phyloP scores from a whole-genome alignment of 2,888 invertebrate species.

The Sepioteuthis lessoniana region DNA sequence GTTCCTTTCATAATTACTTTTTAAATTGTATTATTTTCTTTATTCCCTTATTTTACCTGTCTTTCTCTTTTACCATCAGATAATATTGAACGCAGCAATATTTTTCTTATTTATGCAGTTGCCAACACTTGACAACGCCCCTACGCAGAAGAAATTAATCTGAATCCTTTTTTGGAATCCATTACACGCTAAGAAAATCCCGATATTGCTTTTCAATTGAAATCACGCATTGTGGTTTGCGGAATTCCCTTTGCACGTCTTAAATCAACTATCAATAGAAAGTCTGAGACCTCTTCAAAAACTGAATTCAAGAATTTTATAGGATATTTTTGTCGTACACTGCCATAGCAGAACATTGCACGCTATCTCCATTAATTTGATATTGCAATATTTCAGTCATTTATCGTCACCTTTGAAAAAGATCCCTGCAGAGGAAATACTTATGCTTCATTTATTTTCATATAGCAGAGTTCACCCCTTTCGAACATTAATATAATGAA shows the following conservation, averaged over 20 bases:
- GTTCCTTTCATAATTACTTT: too few relatives aligned
- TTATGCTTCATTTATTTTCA: too few relatives aligned
- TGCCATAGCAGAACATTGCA: background rate
- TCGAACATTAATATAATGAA: too few relatives aligned
- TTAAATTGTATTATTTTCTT: too few relatives aligned
- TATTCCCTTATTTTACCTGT: too few relatives aligned
- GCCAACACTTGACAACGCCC: too few relatives aligned
- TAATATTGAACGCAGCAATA: too few relatives aligned
- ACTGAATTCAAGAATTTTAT: background rate
- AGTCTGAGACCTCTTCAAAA: background rate
- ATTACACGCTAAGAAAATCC: background rate
- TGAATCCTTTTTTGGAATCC: background rate
- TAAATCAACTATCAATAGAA: background rate
- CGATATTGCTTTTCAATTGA: background rate
- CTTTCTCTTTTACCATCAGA: too few relatives aligned
- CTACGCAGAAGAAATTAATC: background rate
- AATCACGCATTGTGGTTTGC: background rate
- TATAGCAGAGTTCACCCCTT: too few relatives aligned
- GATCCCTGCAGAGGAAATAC: too few relatives aligned
- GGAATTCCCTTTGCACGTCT: background rate
- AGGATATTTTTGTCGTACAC: background rate
- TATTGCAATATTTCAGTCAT: background rate
- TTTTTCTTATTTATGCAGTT: too few relatives aligned
- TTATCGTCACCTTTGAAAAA: background rate
- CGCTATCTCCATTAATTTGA: background rate